Evolutionary conservation across 92 coral and sea anemone genomes (phyloP).

Genomic region (Actinostola sp.): DNA sequence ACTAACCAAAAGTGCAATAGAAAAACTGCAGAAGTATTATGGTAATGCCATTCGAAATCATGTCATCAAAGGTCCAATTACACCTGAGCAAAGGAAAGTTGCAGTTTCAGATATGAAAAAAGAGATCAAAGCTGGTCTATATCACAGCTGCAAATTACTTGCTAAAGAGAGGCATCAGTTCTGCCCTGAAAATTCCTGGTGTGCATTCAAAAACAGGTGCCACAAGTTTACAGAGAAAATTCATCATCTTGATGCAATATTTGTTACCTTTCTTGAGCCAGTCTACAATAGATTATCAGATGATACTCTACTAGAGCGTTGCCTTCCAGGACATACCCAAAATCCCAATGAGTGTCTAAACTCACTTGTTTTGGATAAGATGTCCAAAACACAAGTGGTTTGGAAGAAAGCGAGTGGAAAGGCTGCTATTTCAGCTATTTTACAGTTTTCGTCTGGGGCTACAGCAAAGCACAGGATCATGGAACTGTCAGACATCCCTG

Average conservation of each 20-base stretch:
- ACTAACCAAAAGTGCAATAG: slow-evolving; percentile 36
- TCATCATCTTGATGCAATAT: slow-evolving; percentile 33
- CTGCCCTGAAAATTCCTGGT: slow-evolving; percentile 46
- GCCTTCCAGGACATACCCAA: slow-evolving; percentile 52
- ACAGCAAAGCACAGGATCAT: slow-evolving; percentile 44
- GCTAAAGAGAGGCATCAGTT: slow-evolving; percentile 28
- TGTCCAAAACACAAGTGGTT: slow-evolving; percentile 59
- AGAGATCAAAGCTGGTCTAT: slow-evolving; percentile 24
- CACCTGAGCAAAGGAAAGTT: slow-evolving; percentile 6
- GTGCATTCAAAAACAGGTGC: slow-evolving; percentile 17
- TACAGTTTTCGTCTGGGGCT: slow-evolving; percentile 38
- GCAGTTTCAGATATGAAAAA: slow-evolving; percentile 28
- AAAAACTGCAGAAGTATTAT: slow-evolving; percentile 44
- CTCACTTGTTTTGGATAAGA: slow-evolving; percentile 40
- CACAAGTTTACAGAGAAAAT: slow-evolving; percentile 1
- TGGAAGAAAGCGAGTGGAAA: slow-evolving; percentile 39
- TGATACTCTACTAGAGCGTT: slow-evolving; percentile 24
- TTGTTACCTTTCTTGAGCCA: slow-evolving; percentile 10
- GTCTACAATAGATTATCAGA: slow-evolving; percentile 25
- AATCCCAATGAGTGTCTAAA: slow-evolving; percentile 48
- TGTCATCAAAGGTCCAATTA: slow-evolving; percentile 25
- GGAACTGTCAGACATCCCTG: slow-evolving; percentile 24
- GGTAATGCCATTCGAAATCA: slow-evolving; percentile 56
- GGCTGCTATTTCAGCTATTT: slow-evolving; percentile 34
- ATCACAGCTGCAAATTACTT: neutral